Conservation (phyloP, 2,888 invertebrate species). For the Lycaena phlaeas region DNA sequence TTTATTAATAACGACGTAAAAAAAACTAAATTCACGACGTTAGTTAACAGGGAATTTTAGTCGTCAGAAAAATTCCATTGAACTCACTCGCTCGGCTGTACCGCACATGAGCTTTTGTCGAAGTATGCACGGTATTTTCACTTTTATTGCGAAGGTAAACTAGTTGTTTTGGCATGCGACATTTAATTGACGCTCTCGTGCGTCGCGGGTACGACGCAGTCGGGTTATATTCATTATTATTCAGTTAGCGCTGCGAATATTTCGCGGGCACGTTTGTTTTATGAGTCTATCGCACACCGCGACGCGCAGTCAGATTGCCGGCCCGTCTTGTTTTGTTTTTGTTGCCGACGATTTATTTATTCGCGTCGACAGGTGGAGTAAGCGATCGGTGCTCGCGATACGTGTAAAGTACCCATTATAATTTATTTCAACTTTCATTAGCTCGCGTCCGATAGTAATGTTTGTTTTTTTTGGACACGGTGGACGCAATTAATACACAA, state of each 20-base stretch:
- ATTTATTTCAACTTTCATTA: constrained; percentile 51
- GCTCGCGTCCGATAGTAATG: constrained; percentile 13
- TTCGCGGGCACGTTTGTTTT: constrained; percentile 30
- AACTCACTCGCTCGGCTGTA: constrained; percentile 10
- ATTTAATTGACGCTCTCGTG: not conserved
- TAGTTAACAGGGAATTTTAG: constrained; percentile 16
- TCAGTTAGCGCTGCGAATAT: constrained; percentile 48
- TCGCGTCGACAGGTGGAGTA: constrained; percentile 57
- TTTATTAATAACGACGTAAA: constrained; percentile 1
- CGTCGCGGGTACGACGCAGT: constrained; percentile 5
- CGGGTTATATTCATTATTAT: constrained; percentile 36
- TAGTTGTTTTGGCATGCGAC: constrained; percentile 10
- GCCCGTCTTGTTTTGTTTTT: constrained; percentile 26
- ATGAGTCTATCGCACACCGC: constrained; percentile 25
- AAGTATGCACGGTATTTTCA: constrained; percentile 13
- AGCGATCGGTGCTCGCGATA: constrained; percentile 43
- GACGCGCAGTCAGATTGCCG: constrained; percentile 17
- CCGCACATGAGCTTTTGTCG: constrained; percentile 11
- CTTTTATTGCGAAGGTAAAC: constrained; percentile 15
- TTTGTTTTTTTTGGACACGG: constrained; percentile 3
- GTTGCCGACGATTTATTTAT: constrained; percentile 44
- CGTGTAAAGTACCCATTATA: constrained; percentile 53
- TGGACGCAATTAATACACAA: not conserved
- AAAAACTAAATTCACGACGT: constrained; percentile 10
- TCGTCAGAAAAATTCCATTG: constrained; percentile 19